Conservation (phyloP, 2,888 invertebrate genomes). For the Diaprepes abbreviatus region DNA sequence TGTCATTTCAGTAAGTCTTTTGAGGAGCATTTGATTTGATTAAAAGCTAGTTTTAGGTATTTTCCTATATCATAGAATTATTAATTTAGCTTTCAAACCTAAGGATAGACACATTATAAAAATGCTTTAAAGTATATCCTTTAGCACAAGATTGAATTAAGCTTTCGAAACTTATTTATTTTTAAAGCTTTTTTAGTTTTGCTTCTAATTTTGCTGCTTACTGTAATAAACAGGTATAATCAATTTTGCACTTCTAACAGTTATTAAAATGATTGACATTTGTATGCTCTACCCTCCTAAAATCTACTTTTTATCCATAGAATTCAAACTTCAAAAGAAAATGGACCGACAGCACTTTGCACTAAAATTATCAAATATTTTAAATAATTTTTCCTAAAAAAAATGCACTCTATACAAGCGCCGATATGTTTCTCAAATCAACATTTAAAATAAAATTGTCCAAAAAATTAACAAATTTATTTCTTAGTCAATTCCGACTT, state of each 20-base stretch:
- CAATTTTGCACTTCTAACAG: constrained; percentile 1
- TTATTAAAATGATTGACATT: constrained; percentile 30
- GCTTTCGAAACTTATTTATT: not conserved
- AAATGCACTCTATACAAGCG: too few relatives aligned
- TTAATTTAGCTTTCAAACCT: not conserved
- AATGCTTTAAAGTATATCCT: not conserved
- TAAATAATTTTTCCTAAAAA: not conserved
- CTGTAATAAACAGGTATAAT: constrained; percentile 4
- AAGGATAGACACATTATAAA: not conserved
- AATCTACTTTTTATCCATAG: constrained; percentile 24
- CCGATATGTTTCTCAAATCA: too few relatives aligned
- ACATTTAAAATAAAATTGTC: too few relatives aligned
- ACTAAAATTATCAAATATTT: not conserved
- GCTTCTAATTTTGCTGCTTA: constrained; percentile 1
- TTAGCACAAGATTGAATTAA: not conserved
- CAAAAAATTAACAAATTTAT: too few relatives aligned
- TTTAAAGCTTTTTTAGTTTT: not conserved
- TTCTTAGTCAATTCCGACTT: too few relatives aligned
- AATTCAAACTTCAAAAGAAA: constrained; percentile 14
- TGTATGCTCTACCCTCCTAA: constrained; percentile 28
- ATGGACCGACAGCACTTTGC: not conserved
- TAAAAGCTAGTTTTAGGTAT: not conserved
- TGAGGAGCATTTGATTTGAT: constrained; percentile 6
- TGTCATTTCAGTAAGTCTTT: constrained; percentile 13
- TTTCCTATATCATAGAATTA: not conserved